Evolutionary conservation across 2,113 vertebrate species (phyloP).

Genomic region (Phylloscopus whistleri): DNA sequence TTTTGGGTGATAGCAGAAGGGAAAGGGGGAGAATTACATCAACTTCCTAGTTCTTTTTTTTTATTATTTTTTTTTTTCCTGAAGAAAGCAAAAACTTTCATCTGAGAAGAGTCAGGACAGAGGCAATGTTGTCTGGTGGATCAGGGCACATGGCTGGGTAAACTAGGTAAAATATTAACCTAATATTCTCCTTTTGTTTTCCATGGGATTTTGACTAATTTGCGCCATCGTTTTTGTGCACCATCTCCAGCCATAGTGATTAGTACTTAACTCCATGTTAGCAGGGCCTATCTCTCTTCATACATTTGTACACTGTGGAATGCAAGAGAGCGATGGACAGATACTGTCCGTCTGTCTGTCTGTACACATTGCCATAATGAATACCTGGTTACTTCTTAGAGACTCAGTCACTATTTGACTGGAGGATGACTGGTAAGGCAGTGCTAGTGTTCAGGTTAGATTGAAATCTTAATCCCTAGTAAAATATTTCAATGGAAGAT

Average conservation of each 20-base stretch:
- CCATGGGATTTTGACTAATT: neutral
- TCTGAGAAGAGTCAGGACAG: neutral
- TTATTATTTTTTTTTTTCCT: neutral
- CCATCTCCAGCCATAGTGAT: neutral
- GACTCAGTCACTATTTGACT: neutral
- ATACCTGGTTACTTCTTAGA: neutral
- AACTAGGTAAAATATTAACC: neutral
- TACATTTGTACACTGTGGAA: neutral
- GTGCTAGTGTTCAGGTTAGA: neutral
- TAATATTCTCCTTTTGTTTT: neutral
- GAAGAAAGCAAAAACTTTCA: neutral
- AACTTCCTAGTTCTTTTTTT: neutral
- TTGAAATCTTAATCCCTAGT: neutral
- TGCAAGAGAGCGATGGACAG: neutral
- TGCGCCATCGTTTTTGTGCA: neutral
- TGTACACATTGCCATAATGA: neutral
- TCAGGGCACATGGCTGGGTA: neutral
- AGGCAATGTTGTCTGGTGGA: neutral
- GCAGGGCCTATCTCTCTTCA: neutral
- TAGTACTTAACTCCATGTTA: neutral
- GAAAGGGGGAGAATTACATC: neutral
- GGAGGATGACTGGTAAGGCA: neutral
- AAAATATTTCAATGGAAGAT: neutral
- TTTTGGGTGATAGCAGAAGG: neutral
- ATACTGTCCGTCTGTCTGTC: no score